Percentiles rank a stretch among this genome's conserved stretches.
These are phyloP conservation scores for Gonatopus flavifemur DNA, from an alignment of 1,140 invertebrate species.

Conservation along the genomic window DNA sequence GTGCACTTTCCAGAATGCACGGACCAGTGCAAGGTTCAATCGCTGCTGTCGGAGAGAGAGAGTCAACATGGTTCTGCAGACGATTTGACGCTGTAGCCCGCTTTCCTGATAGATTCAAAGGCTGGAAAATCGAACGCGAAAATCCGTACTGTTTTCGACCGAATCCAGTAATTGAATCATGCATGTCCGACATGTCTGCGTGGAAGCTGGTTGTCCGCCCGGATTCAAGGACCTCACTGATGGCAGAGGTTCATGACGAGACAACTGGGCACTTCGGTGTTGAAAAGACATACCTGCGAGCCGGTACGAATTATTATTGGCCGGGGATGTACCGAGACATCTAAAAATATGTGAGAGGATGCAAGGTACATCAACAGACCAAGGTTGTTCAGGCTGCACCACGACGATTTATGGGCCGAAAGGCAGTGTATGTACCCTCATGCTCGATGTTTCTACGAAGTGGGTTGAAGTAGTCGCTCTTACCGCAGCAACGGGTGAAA, in stretches of 20 bases:
- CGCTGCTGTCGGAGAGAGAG: not conserved
- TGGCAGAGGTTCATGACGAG: not conserved
- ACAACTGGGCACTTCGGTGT: not conserved
- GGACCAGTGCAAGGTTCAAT: not conserved
- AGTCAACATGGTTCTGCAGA: not conserved
- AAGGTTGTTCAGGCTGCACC: too few relatives aligned
- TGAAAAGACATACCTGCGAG: not conserved
- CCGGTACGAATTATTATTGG: too few relatives aligned
- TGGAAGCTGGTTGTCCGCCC: not conserved
- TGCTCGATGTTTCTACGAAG: not conserved
- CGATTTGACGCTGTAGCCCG: not conserved
- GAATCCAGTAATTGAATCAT: not conserved
- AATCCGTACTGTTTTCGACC: not conserved
- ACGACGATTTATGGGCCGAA: not conserved
- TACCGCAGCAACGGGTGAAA: not conserved
- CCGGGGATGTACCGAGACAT: not conserved
- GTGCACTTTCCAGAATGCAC: not conserved
- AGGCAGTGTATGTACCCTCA: not conserved
- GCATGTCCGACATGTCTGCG: not conserved
- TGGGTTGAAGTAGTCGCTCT: not conserved
- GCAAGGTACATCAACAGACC: not conserved
- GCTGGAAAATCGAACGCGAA: too few relatives aligned
- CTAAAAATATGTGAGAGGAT: not conserved
- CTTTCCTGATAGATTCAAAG: too few relatives aligned
- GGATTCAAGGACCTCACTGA: not conserved